Evolutionary conservation across 2,113 vertebrate genomes (phyloP), one percentile per base, ranked within the genome.

Genomic region (Callionymus lyra): DNA sequence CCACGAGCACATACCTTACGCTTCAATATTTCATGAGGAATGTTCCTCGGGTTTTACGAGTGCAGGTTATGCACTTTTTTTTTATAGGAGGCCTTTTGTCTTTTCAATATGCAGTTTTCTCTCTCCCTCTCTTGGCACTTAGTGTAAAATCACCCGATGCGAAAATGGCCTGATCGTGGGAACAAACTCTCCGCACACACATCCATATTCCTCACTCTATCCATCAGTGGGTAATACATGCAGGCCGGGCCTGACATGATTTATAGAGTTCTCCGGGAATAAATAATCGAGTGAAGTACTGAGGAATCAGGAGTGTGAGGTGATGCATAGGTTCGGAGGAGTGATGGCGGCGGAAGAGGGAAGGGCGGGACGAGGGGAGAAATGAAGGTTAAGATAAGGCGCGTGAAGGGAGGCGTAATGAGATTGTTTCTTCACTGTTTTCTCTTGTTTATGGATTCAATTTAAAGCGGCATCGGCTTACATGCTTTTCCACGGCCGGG

Each of bases 261-360:
- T 81, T 73, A 81, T 79, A 33, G 58, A 55, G 51, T 72, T 71
- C 41, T 40, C 31, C 52, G 44, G 72, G 68, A 74, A 80, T 82
- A 80, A 77, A 74, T 77, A 74, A 77, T 78, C 65, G 42, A 15
- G 65, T 32, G 61, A 47, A 16, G 59, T 21, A 18, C 16, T 16
- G 11, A 21, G 53, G 47, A 43, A 50, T 65, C 37, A 19, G 59
- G 59, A 44, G 49, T 27, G 21, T 8, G 31, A 56, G 65, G 63
- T 57, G 52, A 66, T 44, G 49, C 52, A 58, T 44, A 44, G 36
- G 34, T 38, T 40, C 38, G 36, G 13, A 8, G 8, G 43, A 69
- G 58, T 59, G 60, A 74, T 70, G 50, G 38, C 55, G 53, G 18
- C 34, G 50, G 38, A 3, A 59, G 38, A 9, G 31, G 13, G 21